Percentiles rank a stretch among this genome's conserved stretches.
Conservation (phyloP, 2,797 vertebrate species). For the Phylloscopus collybita region DNA sequence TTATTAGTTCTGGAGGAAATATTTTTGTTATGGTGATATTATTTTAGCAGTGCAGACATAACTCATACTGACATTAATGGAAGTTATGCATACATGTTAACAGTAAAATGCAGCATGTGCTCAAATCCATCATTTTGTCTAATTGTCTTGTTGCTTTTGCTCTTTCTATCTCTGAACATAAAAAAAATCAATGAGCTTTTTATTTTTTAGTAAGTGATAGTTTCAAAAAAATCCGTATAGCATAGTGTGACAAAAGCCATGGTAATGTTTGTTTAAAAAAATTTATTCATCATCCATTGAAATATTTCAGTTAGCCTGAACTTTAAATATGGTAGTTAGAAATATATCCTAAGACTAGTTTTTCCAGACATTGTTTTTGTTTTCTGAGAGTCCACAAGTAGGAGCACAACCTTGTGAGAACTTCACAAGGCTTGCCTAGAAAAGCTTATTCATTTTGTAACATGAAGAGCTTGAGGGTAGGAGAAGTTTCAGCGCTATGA, state of each 20-base stretch:
- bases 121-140: slow-evolving; percentile 54
- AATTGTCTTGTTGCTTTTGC: slow-evolving; percentile 22
- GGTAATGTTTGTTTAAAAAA: not conserved
- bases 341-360: not conserved
- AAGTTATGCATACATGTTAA: slow-evolving; percentile 10
- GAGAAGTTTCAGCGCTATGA: not conserved
- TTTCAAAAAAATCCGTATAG: not conserved
- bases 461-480: not conserved
- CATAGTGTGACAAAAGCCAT: not conserved
- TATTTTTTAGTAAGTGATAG: not conserved
- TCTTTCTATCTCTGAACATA: not conserved
- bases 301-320: not conserved
- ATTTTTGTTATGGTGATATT: slow-evolving; percentile 35
- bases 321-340: not conserved
- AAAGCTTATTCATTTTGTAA: slow-evolving; percentile 30
- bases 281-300: not conserved
- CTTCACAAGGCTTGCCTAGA: not conserved
- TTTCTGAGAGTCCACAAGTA: not conserved
- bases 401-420: not conserved
- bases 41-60: slow-evolving; percentile 21
- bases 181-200: not conserved
- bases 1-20: slow-evolving; percentile 48
- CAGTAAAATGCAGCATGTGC: slow-evolving; percentile 33
- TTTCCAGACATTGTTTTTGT: not conserved
- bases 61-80: slow-evolving; percentile 52